These are phyloP conservation scores for Carabus problematicus DNA, from an alignment of 2,888 invertebrate species.

Conservation along the genomic window DNA sequence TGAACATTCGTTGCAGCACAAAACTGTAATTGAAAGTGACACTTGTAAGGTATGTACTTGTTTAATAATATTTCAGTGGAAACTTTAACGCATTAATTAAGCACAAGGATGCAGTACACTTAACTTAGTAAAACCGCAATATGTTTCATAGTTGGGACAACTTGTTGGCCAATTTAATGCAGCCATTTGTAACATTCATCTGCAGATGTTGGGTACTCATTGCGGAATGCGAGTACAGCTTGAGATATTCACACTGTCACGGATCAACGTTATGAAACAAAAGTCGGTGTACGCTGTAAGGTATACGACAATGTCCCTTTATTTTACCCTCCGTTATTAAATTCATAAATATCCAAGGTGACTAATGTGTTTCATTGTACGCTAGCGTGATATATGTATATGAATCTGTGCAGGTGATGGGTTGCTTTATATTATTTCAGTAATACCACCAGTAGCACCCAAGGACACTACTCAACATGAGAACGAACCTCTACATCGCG, in stretches of 20 bases:
- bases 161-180: constrained; percentile 27
- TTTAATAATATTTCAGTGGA: constrained; percentile 29
- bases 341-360: constrained; percentile 23
- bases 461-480: no score
- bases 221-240: background rate
- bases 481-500: no score
- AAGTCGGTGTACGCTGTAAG: no score
- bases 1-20: no score
- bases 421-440: no score
- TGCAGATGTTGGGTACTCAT: constrained; percentile 16
- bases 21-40: background rate
- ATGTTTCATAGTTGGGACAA: constrained; percentile 16
- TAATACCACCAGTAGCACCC: no score
- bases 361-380: background rate
- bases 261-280: constrained; percentile 13
- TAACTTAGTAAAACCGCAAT: constrained; percentile 34
- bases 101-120: constrained; percentile 34
- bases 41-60: constrained; percentile 23
- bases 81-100: constrained; percentile 36
- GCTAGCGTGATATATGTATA: no score
- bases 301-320: no score
- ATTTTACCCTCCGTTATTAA: constrained; percentile 7
- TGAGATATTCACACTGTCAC: constrained; percentile 15
- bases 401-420: no score
- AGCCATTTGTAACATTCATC: constrained; percentile 30